Conservation (phyloP, 2,113 vertebrate species). For the Regulus satrapa region DNA sequence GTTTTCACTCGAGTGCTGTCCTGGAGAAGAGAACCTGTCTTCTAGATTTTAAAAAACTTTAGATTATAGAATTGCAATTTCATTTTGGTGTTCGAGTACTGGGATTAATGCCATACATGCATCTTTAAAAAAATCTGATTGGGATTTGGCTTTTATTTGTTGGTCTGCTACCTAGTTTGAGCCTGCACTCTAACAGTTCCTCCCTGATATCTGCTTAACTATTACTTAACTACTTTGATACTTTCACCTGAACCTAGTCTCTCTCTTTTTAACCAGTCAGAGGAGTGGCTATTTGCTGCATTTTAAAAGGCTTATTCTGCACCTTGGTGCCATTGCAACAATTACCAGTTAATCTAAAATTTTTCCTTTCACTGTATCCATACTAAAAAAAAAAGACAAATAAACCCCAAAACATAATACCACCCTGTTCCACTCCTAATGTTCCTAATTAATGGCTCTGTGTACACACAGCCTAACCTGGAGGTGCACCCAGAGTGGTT, state of each 20-base stretch:
- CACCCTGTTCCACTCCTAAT: not conserved
- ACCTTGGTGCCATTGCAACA: not conserved
- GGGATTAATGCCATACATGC: not conserved
- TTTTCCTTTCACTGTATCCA: not conserved
- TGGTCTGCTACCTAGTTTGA: not conserved
- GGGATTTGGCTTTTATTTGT: not conserved
- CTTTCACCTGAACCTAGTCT: not conserved
- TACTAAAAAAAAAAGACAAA: not conserved
- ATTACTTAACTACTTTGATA: not conserved
- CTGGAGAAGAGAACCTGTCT: not conserved
- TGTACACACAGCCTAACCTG: not conserved
- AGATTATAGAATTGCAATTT: not conserved
- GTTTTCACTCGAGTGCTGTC: not conserved
- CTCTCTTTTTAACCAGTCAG: not conserved
- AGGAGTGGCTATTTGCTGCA: not conserved
- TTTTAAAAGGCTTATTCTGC: not conserved
- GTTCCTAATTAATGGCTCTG: not conserved
- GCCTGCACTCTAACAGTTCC: not conserved
- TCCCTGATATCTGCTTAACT: not conserved
- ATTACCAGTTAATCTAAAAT: not conserved
- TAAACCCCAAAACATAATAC: accelerated
- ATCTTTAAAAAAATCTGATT: not conserved
- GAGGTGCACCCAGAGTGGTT: not conserved
- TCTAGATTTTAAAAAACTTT: not conserved
- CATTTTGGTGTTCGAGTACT: not conserved